These are phyloP conservation scores for Petroica traversi DNA, from an alignment of 2,113 vertebrate species.

Conservation along the genomic window DNA sequence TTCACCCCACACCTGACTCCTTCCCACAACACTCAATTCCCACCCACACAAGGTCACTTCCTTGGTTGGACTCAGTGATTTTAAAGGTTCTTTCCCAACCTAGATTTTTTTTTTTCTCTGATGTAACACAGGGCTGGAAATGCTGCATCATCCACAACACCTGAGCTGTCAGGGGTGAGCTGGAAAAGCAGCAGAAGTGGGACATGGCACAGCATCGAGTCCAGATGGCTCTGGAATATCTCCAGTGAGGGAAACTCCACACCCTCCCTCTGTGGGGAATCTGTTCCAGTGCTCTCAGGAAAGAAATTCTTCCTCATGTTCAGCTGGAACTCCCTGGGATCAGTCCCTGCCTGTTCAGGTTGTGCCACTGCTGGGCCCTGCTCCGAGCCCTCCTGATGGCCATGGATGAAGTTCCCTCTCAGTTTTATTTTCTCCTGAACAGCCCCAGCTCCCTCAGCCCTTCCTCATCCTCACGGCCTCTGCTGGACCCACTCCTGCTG, in stretches of 20 bases:
- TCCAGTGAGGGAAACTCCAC: not conserved
- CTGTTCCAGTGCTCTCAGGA: not conserved
- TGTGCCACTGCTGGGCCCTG: not conserved
- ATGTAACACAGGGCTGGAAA: not conserved
- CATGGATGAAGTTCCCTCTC: not conserved
- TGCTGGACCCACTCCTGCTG: not conserved
- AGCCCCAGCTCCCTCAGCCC: not conserved
- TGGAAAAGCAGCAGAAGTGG: not conserved
- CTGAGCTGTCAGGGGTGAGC: accelerated
- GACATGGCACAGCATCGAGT: not conserved
- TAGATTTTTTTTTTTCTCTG: not conserved
- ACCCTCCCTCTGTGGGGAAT: not conserved
- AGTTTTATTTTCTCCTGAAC: not conserved
- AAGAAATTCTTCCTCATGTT: not conserved
- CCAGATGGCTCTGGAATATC: not conserved
- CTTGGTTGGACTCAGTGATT: accelerated
- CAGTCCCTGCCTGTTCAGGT: not conserved
- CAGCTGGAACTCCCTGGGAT: not conserved
- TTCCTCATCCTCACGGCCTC: not conserved
- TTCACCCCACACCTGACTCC: not conserved
- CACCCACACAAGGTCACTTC: not conserved
- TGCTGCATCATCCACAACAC: not conserved
- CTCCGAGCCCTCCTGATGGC: not conserved
- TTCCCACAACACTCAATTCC: not conserved
- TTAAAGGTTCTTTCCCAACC: not conserved